Evolutionary conservation across 2,797 vertebrate genomes (phyloP), one percentile per base, ranked within the genome.

Genomic region (Malurus splendens): DNA sequence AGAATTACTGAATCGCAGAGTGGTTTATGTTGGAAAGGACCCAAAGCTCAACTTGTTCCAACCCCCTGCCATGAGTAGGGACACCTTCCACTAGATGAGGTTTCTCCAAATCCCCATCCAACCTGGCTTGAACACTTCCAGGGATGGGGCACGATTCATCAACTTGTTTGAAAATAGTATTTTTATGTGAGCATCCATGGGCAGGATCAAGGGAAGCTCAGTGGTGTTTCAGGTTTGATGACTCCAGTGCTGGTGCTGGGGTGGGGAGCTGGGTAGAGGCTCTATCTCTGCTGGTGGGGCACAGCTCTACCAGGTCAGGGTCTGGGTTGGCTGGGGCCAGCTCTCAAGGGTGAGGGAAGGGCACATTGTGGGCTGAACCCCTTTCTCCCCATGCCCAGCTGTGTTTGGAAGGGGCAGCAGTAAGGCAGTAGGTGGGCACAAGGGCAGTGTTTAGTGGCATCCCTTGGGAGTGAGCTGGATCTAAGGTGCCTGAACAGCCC

Each of bases 141-240:
- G 38, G 44, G 20, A 16, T 45, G 50, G 12, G 7, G 8, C 20
- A 24, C 44, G 70, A 45, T 59, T 68, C 50, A 82, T 60, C 18
- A 10, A 4, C 15, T 68, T 62, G 36, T 76, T 71, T 66, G 57
- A 47, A 68, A 72, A n/a, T 0, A 30, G 3, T 7, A 8, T 82
- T 77, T 90, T 32, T 38, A 0, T 9, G 39, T 66, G 56, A 32
- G 10, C 7, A 16, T 44, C n/a, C 14, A 0, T 1, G 7, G 52
- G 56, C 41, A 88, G 28, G 33, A 14, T 50, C 78, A 32, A 70
- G 59, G 54, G 61, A 30, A 57, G 36, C 28, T 42, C 11, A 24
- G 79, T 19, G 6, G 2, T 7, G 6, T 55, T 60, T 81, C 30
- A 33, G 55, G 25, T 78, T 62, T 36, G 64, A 15, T 70, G 60